These are phyloP conservation scores for Orientallactaga bullata DNA, from an alignment of 2,113 vertebrate species.

Conservation along the genomic window DNA sequence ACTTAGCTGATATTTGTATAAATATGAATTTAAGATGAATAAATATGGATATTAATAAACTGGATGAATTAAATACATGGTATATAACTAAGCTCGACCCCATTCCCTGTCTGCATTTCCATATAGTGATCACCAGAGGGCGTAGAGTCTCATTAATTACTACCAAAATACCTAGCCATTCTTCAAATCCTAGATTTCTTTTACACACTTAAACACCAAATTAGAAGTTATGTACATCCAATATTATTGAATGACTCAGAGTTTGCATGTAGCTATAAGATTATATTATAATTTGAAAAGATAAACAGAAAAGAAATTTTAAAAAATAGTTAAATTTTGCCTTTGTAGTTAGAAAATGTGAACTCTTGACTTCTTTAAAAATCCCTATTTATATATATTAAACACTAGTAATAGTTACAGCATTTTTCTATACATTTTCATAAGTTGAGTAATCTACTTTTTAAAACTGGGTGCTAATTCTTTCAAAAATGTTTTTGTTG, in stretches of 20 bases:
- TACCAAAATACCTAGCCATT: neutral
- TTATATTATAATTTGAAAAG: neutral
- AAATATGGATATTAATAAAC: neutral
- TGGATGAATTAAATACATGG: neutral
- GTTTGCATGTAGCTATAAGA: neutral
- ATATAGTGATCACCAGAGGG: neutral
- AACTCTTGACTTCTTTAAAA: neutral
- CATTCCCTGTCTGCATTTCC: slow-evolving; percentile 51
- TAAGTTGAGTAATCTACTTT: neutral
- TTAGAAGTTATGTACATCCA: neutral
- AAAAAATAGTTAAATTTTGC: neutral
- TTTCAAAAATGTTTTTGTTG: neutral
- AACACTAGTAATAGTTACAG: neutral
- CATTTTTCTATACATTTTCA: neutral
- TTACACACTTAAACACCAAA: neutral
- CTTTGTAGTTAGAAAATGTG: neutral
- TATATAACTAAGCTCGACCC: neutral
- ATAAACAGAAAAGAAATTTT: neutral
- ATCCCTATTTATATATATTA: neutral
- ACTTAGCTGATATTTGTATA: neutral
- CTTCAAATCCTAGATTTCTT: neutral
- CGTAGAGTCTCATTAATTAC: neutral
- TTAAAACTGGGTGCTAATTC: neutral
- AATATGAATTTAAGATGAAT: neutral
- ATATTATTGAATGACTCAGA: neutral